Base-by-base conservation (phyloP, 2,888 invertebrate genomes). In the Proisotoma minuta region DNA sequence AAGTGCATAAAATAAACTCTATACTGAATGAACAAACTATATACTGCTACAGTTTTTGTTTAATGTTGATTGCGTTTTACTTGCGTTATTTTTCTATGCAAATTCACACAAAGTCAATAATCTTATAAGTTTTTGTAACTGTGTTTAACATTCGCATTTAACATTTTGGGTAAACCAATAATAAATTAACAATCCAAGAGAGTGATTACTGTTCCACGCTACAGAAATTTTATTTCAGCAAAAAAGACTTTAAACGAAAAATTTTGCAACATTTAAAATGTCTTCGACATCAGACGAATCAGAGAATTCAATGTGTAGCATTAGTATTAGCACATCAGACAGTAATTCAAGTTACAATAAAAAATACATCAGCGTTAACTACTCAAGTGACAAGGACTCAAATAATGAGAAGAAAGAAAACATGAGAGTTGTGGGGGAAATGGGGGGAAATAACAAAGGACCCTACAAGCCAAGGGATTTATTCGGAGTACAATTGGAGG, bases 401-500 rank as follows among this genome's bases (percentile, higher is more conserved):
- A 15, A 10, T 8, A 34, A 34, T 34, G 15, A 34, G 8, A 10
- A 8, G 34, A 10, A 8, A 34, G 34, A 10, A 10, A 8, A 8
- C 8, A 8, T 10, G 15, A 34, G 8, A 10, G 34, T 15, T 10
- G 34, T 15, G 18, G 23, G 15, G 12, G 23, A 49, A 15, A 49
- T 22, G 4, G 23, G 23, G 12, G 23, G n/a, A 4, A 52, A 28
- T 20, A 52, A 52, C 29, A 69, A 76, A 54, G 75, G 75, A 62
- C 78, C 80, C n/a, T 80, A 79, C 70, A 77, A 83, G 68, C 82
- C 83, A 53, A 76, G 83, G 66, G 83, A 84, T 75, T 78, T 84
- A 29, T 84, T 84, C 73, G 84, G 84, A 50, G 82, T 84, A 56
- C 84, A 84, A 70, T 78, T 84, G 18, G 84, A 84, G 81, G 84